These are phyloP conservation scores for Etia nguti DNA, from an alignment of 2,113 vertebrate genomes.

Conservation along the genomic window DNA sequence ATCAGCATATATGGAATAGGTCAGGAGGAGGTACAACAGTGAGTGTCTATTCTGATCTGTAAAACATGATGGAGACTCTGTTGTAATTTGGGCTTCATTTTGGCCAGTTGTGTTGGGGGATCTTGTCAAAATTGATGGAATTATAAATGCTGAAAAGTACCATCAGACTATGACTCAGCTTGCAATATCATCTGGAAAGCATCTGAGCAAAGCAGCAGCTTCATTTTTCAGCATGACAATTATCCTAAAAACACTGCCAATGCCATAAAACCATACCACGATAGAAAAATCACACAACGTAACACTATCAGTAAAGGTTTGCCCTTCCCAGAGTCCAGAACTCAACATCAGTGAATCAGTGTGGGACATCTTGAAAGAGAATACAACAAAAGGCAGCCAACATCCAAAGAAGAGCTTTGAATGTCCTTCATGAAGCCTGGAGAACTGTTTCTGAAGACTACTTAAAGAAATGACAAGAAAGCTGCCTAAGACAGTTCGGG, in stretches of 20 bases:
- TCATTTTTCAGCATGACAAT: not conserved
- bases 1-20: too few relatives aligned
- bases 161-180: not conserved
- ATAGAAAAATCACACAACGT: not conserved
- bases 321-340: not conserved
- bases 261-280: too few relatives aligned
- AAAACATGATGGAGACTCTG: too few relatives aligned
- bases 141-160: not conserved
- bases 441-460: not conserved
- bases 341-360: not conserved
- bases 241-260: not conserved
- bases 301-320: not conserved
- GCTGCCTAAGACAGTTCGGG: not conserved
- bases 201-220: not conserved
- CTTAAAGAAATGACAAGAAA: not conserved
- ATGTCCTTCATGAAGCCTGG: not conserved
- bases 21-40: too few relatives aligned
- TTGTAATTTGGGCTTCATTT: not conserved
- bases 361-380: not conserved
- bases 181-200: not conserved
- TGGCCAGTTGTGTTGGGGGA: not conserved
- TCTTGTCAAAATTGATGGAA: not conserved
- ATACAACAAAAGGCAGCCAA: not conserved
- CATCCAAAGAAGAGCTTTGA: not conserved
- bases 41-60: too few relatives aligned